phyloP scores from a whole-genome alignment of 2,113 vertebrate genomes.

The Baryphthengus martii region DNA sequence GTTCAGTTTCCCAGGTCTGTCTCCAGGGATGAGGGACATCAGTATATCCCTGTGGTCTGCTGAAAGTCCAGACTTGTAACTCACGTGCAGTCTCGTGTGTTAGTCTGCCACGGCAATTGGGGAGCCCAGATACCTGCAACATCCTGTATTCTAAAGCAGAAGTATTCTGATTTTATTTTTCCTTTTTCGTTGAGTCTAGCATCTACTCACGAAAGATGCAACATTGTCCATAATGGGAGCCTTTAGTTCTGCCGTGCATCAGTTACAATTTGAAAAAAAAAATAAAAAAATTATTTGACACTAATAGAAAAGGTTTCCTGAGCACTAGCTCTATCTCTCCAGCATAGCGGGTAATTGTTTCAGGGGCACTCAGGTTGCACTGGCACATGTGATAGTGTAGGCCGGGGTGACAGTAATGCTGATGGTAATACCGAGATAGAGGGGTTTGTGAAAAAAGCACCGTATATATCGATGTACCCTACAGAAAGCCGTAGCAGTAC shows the following conservation, averaged over 20 bases:
- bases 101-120: not conserved
- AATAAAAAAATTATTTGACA: not conserved
- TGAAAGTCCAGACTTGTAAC: not conserved
- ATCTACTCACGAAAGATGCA: not conserved
- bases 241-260: not conserved
- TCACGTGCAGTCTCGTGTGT: fast-evolving
- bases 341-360: not conserved
- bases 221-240: not conserved
- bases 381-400: not conserved
- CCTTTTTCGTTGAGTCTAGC: not conserved
- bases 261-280: not conserved
- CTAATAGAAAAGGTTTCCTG: not conserved
- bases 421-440: not conserved
- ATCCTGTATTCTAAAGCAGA: not conserved
- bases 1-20: not conserved
- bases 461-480: not conserved
- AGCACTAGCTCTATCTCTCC: not conserved
- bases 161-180: not conserved
- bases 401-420: not conserved
- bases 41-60: not conserved
- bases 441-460: not conserved
- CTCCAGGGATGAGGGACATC: not conserved
- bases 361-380: not conserved
- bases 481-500: not conserved
- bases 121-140: not conserved